Percentiles rank a stretch among this genome's conserved stretches.
phyloP scores from a whole-genome alignment of 2,888 invertebrate genomes.

The Prosapia bicincta region DNA sequence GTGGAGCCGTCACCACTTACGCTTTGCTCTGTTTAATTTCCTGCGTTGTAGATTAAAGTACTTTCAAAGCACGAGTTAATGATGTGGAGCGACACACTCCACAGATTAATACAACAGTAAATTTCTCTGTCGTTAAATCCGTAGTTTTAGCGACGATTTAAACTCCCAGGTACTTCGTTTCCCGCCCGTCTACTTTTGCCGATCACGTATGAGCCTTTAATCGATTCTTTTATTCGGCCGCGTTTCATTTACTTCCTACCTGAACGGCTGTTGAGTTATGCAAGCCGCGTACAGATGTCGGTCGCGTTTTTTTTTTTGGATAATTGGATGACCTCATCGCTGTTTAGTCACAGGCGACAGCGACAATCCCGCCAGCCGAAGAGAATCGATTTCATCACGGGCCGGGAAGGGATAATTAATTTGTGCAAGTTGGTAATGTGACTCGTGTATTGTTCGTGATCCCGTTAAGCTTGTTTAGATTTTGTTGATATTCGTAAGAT shows the following conservation, averaged over 20 bases:
- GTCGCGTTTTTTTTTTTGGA: neutral
- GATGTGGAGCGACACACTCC: no score
- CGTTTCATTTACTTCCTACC: neutral
- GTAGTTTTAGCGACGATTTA: no score
- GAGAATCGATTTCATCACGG: neutral
- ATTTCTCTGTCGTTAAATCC: no score
- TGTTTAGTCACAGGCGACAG: neutral
- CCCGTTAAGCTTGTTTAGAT: neutral
- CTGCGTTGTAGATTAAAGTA: no score
- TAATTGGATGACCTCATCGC: neutral
- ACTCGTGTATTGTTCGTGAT: neutral
- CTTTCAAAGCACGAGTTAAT: no score
- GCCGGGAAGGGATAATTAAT: neutral
- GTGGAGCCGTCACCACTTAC: no score
- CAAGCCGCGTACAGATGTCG: neutral
- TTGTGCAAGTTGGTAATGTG: neutral
- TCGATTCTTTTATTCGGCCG: neutral
- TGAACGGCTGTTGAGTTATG: neutral
- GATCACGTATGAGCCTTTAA: neutral
- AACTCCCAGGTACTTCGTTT: no score
- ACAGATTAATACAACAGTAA: no score
- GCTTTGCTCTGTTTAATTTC: no score
- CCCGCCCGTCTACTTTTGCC: neutral
- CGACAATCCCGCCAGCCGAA: neutral
- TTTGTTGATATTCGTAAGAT: no score